These are phyloP conservation scores for Phylloscopus whistleri DNA, from an alignment of 2,113 vertebrate species.

Conservation along the genomic window DNA sequence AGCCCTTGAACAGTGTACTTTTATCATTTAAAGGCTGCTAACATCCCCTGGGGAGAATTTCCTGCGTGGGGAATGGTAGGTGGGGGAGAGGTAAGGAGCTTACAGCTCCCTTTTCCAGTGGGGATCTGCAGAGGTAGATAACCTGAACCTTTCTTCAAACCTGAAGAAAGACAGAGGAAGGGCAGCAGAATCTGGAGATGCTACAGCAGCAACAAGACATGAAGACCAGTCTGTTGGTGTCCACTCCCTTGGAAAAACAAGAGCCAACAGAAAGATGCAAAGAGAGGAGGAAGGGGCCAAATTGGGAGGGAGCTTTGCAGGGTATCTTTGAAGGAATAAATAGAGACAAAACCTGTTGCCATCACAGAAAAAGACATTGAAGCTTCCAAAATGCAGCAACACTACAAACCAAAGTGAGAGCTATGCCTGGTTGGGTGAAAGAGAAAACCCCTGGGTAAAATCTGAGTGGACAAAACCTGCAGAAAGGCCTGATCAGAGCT, in stretches of 20 bases:
- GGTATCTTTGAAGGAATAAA: neutral
- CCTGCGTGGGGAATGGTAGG: fast-evolving
- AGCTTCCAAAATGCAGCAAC: neutral
- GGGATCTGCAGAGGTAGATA: neutral
- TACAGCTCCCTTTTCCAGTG: neutral
- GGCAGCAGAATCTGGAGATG: neutral
- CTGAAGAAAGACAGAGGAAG: neutral
- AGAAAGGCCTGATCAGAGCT: neutral
- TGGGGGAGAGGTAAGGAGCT: neutral
- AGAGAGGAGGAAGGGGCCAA: neutral
- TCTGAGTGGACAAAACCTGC: neutral
- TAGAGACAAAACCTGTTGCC: neutral
- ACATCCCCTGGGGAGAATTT: neutral
- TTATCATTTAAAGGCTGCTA: neutral
- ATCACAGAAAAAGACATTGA: neutral
- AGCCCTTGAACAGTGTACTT: neutral
- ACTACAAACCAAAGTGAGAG: neutral
- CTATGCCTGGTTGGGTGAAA: neutral
- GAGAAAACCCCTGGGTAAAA: neutral
- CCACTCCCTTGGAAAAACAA: neutral
- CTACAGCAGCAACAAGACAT: neutral
- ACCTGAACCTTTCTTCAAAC: no score
- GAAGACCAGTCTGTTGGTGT: neutral
- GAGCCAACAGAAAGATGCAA: neutral
- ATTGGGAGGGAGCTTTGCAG: neutral